Evolutionary conservation across 2,113 vertebrate species (phyloP), one percentile per base, ranked within the genome.

Genomic region (Antennarius striatus): DNA sequence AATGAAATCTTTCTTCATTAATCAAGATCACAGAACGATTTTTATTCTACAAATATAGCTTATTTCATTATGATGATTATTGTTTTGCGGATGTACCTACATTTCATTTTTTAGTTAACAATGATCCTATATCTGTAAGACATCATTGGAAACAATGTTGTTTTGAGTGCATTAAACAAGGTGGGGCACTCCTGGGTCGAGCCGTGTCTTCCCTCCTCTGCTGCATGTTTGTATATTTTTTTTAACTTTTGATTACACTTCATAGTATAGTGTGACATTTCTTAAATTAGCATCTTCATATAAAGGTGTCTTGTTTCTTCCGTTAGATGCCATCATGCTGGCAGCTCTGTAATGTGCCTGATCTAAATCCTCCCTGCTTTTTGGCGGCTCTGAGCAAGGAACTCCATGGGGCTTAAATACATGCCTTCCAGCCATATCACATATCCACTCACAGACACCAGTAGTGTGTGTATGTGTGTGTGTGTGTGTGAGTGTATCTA

Each of bases 201-300:
- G 36, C 50, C 59, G 70, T 42, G 42, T 53, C 51, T 47, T 59
- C 66, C 46, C 56, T 42, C 39, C 13, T 39, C 28, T 58, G 54
- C 56, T 75, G 68, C 55, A 59, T 62, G 59, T 70, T 66, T 82
- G 22, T 68, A 62, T 79, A 72, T 75, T 83, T 79, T 4, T 54
- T 65, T 22, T 22, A 22, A 56, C 51, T 71, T 71, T 2, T 63
- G 58, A 81, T 80, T 77, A 73, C 74, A 68, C 68, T 84, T 82
- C 64, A 76, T 75, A 80, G 72, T 69, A 53, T 64, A 48, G 64
- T 85, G 83, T 51, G 73, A 65, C 77, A 65, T 87, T 87, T 85
- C 82, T 84, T 89, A 87, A 92, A 91, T 91, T 80, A 91, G 82
- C 42, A 65, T 84, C 74, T 84, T 91, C 80, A 86, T 91, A 90